phyloP scores from a whole-genome alignment of 2,888 invertebrate genomes.

The Hydrotaea cyrtoneurina region DNA sequence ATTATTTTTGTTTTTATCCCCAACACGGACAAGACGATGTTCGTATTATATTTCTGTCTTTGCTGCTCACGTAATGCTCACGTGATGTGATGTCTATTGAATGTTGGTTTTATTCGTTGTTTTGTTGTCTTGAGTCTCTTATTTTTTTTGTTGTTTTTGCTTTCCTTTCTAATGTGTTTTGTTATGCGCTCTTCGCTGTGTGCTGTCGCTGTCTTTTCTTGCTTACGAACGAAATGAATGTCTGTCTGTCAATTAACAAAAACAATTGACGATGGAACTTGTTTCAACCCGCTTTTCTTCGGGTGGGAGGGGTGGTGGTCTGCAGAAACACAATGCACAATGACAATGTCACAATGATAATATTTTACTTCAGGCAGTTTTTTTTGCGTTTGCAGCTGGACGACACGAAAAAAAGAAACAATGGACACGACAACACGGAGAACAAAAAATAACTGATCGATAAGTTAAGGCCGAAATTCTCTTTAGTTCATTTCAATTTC shows the following conservation, averaged over 20 bases:
- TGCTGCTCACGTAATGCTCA: constrained; percentile 70
- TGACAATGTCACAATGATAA: not conserved
- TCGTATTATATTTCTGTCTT: constrained; percentile 20
- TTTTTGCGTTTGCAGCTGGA: constrained; percentile 18
- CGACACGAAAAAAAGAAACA: constrained; percentile 24
- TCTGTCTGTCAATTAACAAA: constrained; percentile 54
- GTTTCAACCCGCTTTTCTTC: not conserved
- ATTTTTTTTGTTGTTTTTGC: constrained; percentile 58
- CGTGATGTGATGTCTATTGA: constrained; percentile 69
- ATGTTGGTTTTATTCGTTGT: constrained; percentile 64
- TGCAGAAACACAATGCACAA: not conserved
- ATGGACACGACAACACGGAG: constrained; percentile 8
- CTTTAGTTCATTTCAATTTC: no score
- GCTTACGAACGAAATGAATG: constrained; percentile 60
- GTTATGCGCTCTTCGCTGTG: constrained; percentile 68
- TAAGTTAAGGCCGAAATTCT: constrained; percentile 43
- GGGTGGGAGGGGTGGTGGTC: not conserved
- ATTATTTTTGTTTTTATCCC: constrained; percentile 51
- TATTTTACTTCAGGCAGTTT: constrained; percentile 11
- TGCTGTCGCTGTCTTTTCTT: constrained; percentile 73
- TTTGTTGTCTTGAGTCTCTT: constrained; percentile 58
- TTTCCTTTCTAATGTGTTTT: constrained; percentile 58
- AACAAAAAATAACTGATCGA: constrained; percentile 32
- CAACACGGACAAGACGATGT: constrained; percentile 22
- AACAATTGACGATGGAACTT: constrained; percentile 12